Conservation (phyloP, 2,888 invertebrate species). For the Hartigia nigra region DNA sequence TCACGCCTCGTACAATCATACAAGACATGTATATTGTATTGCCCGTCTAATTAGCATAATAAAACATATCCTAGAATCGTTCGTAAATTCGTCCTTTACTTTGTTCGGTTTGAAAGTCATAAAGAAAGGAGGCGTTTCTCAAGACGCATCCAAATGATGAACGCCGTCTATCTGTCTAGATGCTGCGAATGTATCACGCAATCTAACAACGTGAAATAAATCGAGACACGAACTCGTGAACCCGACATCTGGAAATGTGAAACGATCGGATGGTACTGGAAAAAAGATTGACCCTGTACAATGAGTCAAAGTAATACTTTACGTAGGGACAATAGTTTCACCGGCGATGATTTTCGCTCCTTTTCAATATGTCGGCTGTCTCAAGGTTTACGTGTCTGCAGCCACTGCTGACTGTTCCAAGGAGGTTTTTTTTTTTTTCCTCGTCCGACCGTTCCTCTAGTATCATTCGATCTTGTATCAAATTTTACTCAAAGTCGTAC, state of each 20-base stretch:
- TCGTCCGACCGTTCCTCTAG: not conserved
- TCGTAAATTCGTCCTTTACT: not conserved
- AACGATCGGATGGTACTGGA: not conserved
- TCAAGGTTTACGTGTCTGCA: not conserved
- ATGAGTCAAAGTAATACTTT: not conserved
- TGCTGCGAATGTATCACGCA: not conserved
- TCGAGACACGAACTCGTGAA: constrained; percentile 3
- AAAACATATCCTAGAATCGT: not conserved
- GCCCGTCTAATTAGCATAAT: not conserved
- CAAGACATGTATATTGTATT: not conserved
- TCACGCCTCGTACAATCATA: not conserved
- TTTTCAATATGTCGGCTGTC: not conserved
- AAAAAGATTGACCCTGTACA: not conserved
- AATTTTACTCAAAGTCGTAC: not conserved
- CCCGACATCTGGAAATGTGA: constrained; percentile 4
- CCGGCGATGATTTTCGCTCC: not conserved
- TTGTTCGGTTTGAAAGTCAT: not conserved
- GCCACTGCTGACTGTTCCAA: not conserved
- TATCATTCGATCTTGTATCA: not conserved
- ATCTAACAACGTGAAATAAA: not conserved
- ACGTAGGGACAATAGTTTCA: not conserved
- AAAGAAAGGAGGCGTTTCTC: not conserved
- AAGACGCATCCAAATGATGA: not conserved
- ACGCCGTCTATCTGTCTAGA: not conserved
- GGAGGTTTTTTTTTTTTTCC: not conserved